Percentiles rank a stretch among this genome's conserved stretches.
These are phyloP conservation scores for Lagopus muta DNA, from an alignment of 2,113 vertebrate genomes.

Conservation along the genomic window DNA sequence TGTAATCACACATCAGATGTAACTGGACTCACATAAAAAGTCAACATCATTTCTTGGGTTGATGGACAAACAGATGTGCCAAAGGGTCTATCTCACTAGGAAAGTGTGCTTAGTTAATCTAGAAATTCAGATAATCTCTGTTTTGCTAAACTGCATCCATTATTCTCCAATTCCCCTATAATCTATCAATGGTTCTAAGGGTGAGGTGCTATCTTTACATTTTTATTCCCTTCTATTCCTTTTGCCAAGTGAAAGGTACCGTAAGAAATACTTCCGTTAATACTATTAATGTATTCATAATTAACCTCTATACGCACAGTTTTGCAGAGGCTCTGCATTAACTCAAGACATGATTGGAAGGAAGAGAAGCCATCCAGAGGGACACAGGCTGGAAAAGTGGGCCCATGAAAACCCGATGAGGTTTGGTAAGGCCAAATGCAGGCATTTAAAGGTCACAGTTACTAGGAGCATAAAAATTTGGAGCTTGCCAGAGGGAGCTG, in stretches of 20 bases:
- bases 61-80: background rate
- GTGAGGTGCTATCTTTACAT: background rate
- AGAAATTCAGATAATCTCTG: background rate
- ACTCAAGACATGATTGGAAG: background rate
- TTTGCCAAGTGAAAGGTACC: background rate
- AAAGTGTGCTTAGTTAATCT: background rate
- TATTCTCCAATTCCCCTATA: background rate
- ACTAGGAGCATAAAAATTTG: background rate
- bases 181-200: background rate
- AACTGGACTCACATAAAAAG: background rate
- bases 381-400: too few relatives aligned
- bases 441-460: background rate
- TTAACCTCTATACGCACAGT: background rate
- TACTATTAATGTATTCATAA: fast-evolving
- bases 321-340: background rate
- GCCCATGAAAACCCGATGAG: too few relatives aligned
- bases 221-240: background rate
- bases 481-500: background rate
- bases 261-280: background rate
- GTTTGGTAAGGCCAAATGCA: too few relatives aligned
- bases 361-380: too few relatives aligned
- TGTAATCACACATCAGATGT: background rate
- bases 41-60: background rate
- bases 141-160: background rate
- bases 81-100: background rate